Percentiles rank a stretch among this genome's conserved stretches.
phyloP scores from a whole-genome alignment of 2,888 invertebrate species.

The Chironomus riparius region DNA sequence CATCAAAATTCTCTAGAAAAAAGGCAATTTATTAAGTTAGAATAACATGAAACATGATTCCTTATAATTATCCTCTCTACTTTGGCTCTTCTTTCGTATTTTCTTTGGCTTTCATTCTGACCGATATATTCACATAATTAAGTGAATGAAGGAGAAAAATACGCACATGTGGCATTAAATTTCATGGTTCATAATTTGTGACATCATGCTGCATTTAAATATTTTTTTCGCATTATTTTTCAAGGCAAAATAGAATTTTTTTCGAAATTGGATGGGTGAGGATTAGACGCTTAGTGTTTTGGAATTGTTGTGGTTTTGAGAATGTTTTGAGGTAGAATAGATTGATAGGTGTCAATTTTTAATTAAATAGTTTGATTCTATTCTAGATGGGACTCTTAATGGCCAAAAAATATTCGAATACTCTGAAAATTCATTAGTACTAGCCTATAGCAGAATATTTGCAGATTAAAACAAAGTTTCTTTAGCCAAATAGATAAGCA shows the following conservation, averaged over 20 bases:
- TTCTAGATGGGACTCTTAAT: too few relatives aligned
- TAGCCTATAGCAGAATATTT: too few relatives aligned
- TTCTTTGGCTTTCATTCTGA: too few relatives aligned
- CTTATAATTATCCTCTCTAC: background rate
- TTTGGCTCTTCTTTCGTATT: background rate
- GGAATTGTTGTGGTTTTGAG: background rate
- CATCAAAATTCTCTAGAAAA: conserved; percentile 6
- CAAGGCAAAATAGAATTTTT: background rate
- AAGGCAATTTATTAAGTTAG: background rate
- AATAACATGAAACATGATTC: background rate
- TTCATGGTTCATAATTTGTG: conserved; percentile 19
- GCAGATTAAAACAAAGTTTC: too few relatives aligned
- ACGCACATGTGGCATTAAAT: conserved; percentile 23
- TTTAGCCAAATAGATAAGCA: too few relatives aligned
- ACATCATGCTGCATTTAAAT: conserved; percentile 5
- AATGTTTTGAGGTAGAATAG: background rate
- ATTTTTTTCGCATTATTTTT: background rate
- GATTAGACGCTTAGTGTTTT: too few relatives aligned
- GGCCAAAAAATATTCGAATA: too few relatives aligned
- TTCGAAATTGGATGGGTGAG: too few relatives aligned
- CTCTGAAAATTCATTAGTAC: too few relatives aligned
- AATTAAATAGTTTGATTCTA: too few relatives aligned
- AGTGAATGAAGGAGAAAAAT: conserved; percentile 1
- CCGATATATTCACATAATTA: background rate
- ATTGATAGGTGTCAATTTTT: too few relatives aligned